phyloP scores from a whole-genome alignment of 37 sponge, comb jelly and placozoan species.

The Spongilla lacustris region DNA sequence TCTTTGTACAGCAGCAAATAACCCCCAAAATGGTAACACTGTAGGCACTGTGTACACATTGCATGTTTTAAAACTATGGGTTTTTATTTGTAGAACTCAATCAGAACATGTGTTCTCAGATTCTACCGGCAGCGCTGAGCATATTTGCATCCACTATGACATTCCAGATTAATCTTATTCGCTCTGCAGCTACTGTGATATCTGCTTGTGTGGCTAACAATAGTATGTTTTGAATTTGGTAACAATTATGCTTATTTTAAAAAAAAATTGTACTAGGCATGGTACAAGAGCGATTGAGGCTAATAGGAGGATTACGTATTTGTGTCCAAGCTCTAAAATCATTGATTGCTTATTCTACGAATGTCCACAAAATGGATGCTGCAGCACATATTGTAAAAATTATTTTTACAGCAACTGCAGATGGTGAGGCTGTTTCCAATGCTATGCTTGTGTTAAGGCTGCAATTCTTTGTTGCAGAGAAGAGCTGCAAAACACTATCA shows the following conservation, averaged over 20 bases:
- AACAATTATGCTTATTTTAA: neutral
- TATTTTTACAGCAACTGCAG: neutral
- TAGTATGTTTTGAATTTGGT: neutral
- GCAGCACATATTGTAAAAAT: conserved; percentile 8
- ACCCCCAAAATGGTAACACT: conserved; percentile 71
- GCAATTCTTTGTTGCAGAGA: neutral
- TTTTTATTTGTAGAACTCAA: conserved; percentile 33
- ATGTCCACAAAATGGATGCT: neutral
- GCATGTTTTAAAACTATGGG: neutral
- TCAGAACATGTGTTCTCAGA: conserved; percentile 12
- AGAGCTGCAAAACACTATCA: neutral
- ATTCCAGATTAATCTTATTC: neutral
- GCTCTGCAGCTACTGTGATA: conserved; percentile 27
- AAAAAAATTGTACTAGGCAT: neutral
- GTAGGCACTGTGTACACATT: neutral
- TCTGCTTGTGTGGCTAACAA: conserved; percentile 49
- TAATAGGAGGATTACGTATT: conserved; percentile 27
- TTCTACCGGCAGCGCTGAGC: conserved; percentile 47
- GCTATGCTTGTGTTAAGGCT: neutral
- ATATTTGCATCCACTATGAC: neutral
- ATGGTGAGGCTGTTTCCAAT: neutral
- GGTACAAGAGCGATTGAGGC: conserved; percentile 19
- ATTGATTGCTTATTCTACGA: neutral
- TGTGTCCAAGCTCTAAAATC: conserved; percentile 6
- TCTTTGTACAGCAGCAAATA: conserved; percentile 62